Conservation (phyloP, 2,113 vertebrate genomes). For the Aldabrachelys gigantea region DNA sequence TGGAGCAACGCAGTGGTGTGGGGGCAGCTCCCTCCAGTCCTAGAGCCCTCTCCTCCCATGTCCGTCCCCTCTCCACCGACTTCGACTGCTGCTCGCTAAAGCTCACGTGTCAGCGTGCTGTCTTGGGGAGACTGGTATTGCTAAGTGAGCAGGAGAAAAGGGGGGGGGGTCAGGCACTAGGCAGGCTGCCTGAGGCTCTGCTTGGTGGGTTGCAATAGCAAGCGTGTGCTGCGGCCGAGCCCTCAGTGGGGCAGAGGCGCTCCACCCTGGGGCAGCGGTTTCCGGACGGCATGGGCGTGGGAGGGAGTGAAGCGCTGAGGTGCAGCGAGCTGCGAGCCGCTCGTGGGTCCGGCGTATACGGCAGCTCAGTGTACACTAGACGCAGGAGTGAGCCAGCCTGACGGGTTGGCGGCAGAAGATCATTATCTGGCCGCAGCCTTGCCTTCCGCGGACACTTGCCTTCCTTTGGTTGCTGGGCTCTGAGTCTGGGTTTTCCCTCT, state of each 20-base stretch:
- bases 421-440: slow-evolving; percentile 89
- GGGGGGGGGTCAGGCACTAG: slow-evolving; percentile 31
- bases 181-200: slow-evolving; percentile 58
- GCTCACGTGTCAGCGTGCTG: background rate
- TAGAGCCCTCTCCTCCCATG: slow-evolving; percentile 21
- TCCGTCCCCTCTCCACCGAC: background rate
- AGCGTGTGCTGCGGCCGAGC: slow-evolving; percentile 50
- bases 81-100: background rate
- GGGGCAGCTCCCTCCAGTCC: background rate
- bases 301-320: slow-evolving; percentile 71
- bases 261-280: slow-evolving; percentile 52
- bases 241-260: slow-evolving; percentile 46
- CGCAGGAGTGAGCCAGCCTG: slow-evolving; percentile 67
- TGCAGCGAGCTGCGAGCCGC: slow-evolving; percentile 64
- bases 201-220: slow-evolving; percentile 53
- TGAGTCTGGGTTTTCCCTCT: slow-evolving; percentile 83
- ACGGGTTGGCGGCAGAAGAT: slow-evolving; percentile 67
- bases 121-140: slow-evolving; percentile 19
- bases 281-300: slow-evolving; percentile 20
- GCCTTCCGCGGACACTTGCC: slow-evolving; percentile 79
- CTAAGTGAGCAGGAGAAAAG: slow-evolving; percentile 22
- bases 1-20: background rate
- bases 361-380: slow-evolving; percentile 74
- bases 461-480: slow-evolving; percentile 83
- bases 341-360: slow-evolving; percentile 73